Percentiles rank a stretch among this genome's conserved stretches.
Conservation (phyloP, 2,888 invertebrate species). For the Amblyjoppa proteus region DNA sequence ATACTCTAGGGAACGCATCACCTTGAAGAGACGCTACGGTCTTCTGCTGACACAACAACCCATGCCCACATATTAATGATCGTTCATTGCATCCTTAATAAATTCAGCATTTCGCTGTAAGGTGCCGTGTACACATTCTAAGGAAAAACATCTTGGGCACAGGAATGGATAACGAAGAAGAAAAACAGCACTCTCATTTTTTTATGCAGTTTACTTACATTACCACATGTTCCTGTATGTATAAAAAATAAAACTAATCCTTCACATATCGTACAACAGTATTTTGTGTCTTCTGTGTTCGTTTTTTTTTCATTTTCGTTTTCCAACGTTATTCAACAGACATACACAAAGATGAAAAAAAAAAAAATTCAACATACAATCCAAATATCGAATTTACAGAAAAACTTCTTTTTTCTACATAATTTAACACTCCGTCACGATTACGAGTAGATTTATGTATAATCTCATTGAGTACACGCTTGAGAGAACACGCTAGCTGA, state of each 20-base stretch:
- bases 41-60: slow-evolving; percentile 94
- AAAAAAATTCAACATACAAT: not conserved
- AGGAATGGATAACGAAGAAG: not conserved
- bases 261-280: slow-evolving; percentile 68
- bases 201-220: slow-evolving; percentile 71
- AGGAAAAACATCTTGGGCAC: not conserved
- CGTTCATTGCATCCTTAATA: not conserved
- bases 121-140: not conserved
- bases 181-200: slow-evolving; percentile 36
- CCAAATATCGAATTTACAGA: slow-evolving; percentile 7
- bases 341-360: slow-evolving; percentile 19
- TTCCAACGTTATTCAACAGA: slow-evolving; percentile 8
- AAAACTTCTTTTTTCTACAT: slow-evolving; percentile 1
- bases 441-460: slow-evolving; percentile 26
- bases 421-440: slow-evolving; percentile 5
- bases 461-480: slow-evolving; percentile 40
- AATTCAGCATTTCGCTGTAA: not conserved
- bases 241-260: slow-evolving; percentile 75
- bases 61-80: slow-evolving; percentile 88
- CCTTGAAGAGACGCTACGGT: slow-evolving; percentile 95
- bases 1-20: slow-evolving; percentile 95
- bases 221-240: slow-evolving; percentile 67
- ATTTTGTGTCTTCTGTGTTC: slow-evolving; percentile 41
- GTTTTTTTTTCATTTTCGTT: slow-evolving; percentile 63
- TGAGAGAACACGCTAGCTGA: not conserved